Evolutionary conservation across 2,113 vertebrate genomes (phyloP).

Genomic region (Thinocorus orbignyianus): DNA sequence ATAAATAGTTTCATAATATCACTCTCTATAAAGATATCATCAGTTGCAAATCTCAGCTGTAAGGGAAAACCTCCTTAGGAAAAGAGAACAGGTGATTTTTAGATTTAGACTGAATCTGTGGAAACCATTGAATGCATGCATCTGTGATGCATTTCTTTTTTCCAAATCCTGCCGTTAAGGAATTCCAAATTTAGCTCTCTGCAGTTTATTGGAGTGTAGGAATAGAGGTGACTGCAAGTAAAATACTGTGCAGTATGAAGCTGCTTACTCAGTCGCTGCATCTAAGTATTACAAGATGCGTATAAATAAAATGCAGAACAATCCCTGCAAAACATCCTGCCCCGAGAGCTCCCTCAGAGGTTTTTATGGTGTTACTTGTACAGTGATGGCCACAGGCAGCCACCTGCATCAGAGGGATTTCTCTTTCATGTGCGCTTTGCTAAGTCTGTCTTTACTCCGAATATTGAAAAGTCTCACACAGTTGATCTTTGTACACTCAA

Average conservation of each 20-base stretch:
- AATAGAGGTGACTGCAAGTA: background rate
- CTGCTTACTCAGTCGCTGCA: fast-evolving
- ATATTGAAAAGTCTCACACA: background rate
- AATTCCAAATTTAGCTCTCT: background rate
- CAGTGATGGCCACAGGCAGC: background rate
- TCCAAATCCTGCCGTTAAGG: background rate
- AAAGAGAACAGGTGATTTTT: background rate
- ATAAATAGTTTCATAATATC: background rate
- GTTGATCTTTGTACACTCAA: background rate
- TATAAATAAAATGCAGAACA: background rate
- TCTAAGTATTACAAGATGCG: background rate
- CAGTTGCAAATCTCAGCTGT: background rate
- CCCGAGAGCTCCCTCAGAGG: background rate
- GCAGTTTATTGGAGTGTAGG: background rate
- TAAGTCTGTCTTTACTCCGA: background rate
- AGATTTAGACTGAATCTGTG: background rate
- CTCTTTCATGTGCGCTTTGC: background rate
- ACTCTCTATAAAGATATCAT: background rate
- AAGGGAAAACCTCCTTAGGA: background rate
- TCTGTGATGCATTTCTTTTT: background rate
- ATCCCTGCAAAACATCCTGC: background rate
- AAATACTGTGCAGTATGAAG: background rate
- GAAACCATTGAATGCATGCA: background rate
- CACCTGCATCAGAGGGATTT: background rate
- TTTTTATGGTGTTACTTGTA: background rate